phyloP scores from a whole-genome alignment of 2,888 invertebrate species.

The Synergus itoensis region DNA sequence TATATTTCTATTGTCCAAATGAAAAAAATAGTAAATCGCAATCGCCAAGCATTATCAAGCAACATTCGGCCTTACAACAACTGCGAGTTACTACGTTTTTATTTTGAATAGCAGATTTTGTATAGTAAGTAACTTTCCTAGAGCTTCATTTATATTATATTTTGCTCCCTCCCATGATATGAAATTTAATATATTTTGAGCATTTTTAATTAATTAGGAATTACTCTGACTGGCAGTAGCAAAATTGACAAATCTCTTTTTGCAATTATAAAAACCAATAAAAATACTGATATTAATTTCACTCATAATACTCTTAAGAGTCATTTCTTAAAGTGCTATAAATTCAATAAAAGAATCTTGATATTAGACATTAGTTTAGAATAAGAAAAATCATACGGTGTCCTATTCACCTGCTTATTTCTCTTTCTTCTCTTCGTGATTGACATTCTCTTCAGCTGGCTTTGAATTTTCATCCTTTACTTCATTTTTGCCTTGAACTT shows the following conservation, averaged over 20 bases:
- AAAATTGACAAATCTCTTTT: not conserved
- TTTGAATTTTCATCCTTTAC: not conserved
- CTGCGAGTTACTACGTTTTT: too few relatives aligned
- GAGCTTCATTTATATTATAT: not conserved
- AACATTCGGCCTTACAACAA: too few relatives aligned
- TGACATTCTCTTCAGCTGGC: not conserved
- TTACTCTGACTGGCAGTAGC: not conserved
- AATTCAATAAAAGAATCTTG: not conserved
- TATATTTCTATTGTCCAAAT: not conserved
- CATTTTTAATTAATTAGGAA: not conserved
- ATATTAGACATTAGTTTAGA: not conserved
- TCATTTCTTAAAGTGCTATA: not conserved
- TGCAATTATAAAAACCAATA: not conserved
- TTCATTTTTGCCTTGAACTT: not conserved
- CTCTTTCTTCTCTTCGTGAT: slow-evolving; percentile 18
- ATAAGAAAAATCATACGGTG: not conserved
- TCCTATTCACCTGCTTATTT: slow-evolving; percentile 9
- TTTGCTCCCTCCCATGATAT: not conserved
- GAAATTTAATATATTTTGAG: not conserved
- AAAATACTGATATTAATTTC: not conserved
- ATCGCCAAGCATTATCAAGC: too few relatives aligned
- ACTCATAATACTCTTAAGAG: not conserved
- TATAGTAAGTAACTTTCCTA: not conserved
- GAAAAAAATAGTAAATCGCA: too few relatives aligned
- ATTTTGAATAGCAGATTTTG: too few relatives aligned